Conservation (phyloP, 2,113 vertebrate genomes). For the Tachysurus fulvidraco region DNA sequence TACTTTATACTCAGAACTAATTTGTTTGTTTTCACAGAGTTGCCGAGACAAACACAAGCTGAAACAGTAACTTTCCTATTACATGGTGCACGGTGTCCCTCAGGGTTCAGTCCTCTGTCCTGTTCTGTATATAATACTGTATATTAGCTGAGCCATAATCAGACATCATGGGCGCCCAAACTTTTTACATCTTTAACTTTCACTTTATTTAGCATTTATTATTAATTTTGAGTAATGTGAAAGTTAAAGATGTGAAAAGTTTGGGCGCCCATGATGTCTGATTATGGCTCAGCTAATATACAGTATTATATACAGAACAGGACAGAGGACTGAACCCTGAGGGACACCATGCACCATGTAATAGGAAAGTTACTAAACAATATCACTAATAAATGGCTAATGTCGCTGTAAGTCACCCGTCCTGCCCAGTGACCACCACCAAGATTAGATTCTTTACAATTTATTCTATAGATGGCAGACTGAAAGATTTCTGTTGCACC, state of each 20-base stretch:
- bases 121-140: background rate
- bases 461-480: background rate
- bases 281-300: background rate
- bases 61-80: background rate
- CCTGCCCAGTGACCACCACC: too few species aligned
- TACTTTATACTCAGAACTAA: background rate
- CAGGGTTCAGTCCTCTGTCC: background rate
- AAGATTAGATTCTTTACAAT: background rate
- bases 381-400: background rate
- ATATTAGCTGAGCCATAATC: background rate
- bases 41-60: background rate
- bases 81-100: background rate
- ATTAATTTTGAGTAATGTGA: background rate
- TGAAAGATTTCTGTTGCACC: background rate
- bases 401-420: background rate
- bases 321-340: background rate
- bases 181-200: background rate
- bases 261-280: background rate
- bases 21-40: background rate
- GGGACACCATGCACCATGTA: background rate
- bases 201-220: background rate
- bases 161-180: background rate
- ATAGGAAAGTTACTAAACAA: background rate
- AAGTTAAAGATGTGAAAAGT: background rate
- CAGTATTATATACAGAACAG: background rate